Evolutionary conservation across 2,797 vertebrate species (phyloP).

Genomic region (Notoglanidium macrostoma): DNA sequence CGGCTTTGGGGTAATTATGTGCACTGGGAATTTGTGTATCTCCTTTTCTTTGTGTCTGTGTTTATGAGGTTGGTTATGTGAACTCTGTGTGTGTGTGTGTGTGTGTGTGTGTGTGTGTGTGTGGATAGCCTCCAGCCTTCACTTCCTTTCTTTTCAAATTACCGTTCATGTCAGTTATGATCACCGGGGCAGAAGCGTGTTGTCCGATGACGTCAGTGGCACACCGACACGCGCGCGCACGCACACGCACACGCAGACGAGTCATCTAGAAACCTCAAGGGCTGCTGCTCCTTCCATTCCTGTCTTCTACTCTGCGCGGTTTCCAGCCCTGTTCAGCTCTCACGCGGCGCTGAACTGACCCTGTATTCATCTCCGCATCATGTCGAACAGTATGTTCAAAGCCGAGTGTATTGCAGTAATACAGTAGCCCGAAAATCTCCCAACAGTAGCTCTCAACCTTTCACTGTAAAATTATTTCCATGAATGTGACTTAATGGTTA

Average conservation of each 20-base stretch:
- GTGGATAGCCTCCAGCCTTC: not conserved
- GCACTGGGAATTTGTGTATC: slow-evolving; percentile 14
- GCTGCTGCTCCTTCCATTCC: not conserved
- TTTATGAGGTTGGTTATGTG: not conserved
- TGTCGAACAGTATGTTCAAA: not conserved
- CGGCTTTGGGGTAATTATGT: slow-evolving; percentile 26
- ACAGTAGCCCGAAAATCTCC: not conserved
- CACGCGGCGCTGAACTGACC: too few species aligned
- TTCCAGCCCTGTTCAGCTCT: not conserved
- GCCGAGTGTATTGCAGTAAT: not conserved
- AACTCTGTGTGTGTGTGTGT: not conserved
- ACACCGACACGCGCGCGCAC: slow-evolving; percentile 24
- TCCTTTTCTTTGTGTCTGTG: slow-evolving; percentile 21
- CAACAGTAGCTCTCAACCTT: not conserved
- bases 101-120: slow-evolving; percentile 18
- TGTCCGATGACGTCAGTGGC: slow-evolving; percentile 34
- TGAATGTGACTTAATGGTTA: too few species aligned
- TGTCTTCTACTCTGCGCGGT: not conserved
- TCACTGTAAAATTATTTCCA: not conserved
- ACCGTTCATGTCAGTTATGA: slow-evolving; percentile 46
- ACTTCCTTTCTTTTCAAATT: slow-evolving; percentile 37
- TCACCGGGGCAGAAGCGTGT: slow-evolving; percentile 43
- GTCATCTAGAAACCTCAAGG: slow-evolving; percentile 1
- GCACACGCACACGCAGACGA: not conserved
- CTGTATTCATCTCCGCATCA: not conserved